phyloP scores from a whole-genome alignment of 2,888 invertebrate species.

The Drosophila melanosoma region DNA sequence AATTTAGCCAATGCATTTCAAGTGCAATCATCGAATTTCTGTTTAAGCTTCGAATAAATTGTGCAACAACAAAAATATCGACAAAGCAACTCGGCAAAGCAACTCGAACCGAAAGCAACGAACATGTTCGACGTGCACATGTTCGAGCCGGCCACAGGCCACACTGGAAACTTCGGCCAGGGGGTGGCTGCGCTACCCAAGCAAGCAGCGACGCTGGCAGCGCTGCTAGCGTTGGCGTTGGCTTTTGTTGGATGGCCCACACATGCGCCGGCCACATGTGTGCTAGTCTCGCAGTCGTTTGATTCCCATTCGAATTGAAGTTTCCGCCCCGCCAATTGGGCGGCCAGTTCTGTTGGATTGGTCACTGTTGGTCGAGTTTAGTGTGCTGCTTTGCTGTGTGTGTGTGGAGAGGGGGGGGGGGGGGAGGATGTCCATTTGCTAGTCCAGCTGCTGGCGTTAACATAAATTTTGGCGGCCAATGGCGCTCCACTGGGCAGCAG shows the following conservation, averaged over 20 bases:
- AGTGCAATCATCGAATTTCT: background rate
- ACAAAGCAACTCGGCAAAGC: background rate
- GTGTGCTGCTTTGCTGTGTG: background rate
- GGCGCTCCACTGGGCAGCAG: slow-evolving; percentile 47
- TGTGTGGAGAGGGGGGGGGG: background rate
- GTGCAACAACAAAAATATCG: background rate
- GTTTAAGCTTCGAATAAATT: background rate
- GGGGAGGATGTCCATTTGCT: slow-evolving; percentile 2
- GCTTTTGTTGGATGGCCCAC: slow-evolving; percentile 34
- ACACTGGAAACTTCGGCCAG: slow-evolving; percentile 6
- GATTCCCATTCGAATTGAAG: slow-evolving; percentile 64
- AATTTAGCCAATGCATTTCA: background rate
- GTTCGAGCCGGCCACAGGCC: slow-evolving; percentile 49
- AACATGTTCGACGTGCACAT: slow-evolving; percentile 48
- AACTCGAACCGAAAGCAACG: slow-evolving; percentile 9
- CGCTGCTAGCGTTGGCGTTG: slow-evolving; percentile 30
- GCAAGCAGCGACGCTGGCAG: slow-evolving; percentile 35
- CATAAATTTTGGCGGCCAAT: slow-evolving; percentile 53
- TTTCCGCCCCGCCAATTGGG: slow-evolving; percentile 67
- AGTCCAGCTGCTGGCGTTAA: slow-evolving; percentile 22
- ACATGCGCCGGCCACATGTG: slow-evolving; percentile 55
- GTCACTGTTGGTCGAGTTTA: slow-evolving; percentile 59
- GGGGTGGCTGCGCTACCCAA: slow-evolving; percentile 32
- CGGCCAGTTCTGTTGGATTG: slow-evolving; percentile 67
- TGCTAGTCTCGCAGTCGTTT: slow-evolving; percentile 27